phyloP scores from a whole-genome alignment of 37 sponge, comb jelly and placozoan genomes.

The Ianthella basta region DNA sequence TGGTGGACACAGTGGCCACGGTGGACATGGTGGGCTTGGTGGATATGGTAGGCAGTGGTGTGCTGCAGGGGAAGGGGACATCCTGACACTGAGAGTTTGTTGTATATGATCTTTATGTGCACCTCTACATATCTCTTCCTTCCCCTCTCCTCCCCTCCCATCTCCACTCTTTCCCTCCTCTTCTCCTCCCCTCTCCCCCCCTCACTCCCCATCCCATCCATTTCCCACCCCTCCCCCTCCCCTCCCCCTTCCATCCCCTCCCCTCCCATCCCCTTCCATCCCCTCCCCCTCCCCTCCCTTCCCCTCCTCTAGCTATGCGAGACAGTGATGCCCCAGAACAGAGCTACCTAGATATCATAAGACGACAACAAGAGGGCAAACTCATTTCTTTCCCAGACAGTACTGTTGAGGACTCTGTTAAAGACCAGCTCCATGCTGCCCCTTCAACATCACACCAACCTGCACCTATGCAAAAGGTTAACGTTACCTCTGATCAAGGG shows the following conservation, averaged over 20 bases:
- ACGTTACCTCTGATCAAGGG: no score
- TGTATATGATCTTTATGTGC: no score
- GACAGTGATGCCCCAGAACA: not conserved
- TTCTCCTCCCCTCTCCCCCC: not conserved
- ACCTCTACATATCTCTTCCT: not conserved
- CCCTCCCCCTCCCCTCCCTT: not conserved
- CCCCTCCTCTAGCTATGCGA: not conserved
- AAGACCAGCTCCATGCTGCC: not conserved
- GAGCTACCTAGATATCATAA: not conserved
- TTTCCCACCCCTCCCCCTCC: not conserved
- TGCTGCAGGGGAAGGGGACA: no score
- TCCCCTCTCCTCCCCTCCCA: conserved; percentile 17
- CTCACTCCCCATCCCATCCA: not conserved
- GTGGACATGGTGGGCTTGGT: no score
- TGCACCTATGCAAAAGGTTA: no score
- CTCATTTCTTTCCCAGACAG: not conserved
- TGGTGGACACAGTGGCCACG: no score
- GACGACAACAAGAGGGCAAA: no score
- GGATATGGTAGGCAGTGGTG: no score
- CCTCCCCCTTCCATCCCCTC: not conserved
- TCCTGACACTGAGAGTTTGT: no score
- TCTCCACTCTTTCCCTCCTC: not conserved
- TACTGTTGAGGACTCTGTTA: not conserved
- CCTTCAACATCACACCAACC: no score
- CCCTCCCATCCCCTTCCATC: not conserved